Evolutionary conservation across 1,140 invertebrate genomes (phyloP).

Genomic region (Drosophila rhopaloa): DNA sequence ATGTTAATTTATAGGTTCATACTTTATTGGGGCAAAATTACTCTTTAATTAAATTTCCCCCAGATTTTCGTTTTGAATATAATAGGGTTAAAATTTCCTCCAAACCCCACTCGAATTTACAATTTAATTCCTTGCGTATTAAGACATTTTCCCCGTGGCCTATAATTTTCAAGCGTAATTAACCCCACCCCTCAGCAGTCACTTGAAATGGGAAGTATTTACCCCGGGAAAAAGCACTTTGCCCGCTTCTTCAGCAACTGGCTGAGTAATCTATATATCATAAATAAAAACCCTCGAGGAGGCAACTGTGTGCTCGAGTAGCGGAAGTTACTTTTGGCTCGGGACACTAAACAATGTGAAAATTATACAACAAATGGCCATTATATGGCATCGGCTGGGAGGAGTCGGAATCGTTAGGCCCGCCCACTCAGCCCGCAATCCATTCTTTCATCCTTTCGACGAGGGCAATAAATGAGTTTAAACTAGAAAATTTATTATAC

Average conservation of each 20-base stretch:
- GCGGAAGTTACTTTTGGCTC: slow-evolving; percentile 44
- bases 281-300: slow-evolving; percentile 61
- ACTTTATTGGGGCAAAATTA: neutral
- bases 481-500: slow-evolving; percentile 82
- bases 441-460: slow-evolving; percentile 51
- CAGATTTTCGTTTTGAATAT: neutral
- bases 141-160: slow-evolving; percentile 43
- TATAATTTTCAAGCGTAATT: slow-evolving; percentile 53
- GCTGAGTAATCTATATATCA: slow-evolving; percentile 65
- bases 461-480: slow-evolving; percentile 79
- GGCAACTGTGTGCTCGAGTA: slow-evolving; percentile 10
- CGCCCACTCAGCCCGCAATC: slow-evolving; percentile 24
- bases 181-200: slow-evolving; percentile 17
- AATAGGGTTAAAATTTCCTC: slow-evolving; percentile 13
- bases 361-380: slow-evolving; percentile 80
- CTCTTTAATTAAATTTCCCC: neutral
- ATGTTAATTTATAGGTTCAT: neutral
- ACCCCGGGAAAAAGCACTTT: slow-evolving; percentile 24
- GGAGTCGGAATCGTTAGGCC: slow-evolving; percentile 21
- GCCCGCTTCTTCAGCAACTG: slow-evolving; percentile 39
- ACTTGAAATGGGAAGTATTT: slow-evolving; percentile 8
- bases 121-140: slow-evolving; percentile 35
- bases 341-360: slow-evolving; percentile 78
- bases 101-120: neutral
- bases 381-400: slow-evolving; percentile 49